These are phyloP conservation scores for Aphelenchoides besseyi DNA, from an alignment of 1,140 invertebrate genomes.

Conservation along the genomic window DNA sequence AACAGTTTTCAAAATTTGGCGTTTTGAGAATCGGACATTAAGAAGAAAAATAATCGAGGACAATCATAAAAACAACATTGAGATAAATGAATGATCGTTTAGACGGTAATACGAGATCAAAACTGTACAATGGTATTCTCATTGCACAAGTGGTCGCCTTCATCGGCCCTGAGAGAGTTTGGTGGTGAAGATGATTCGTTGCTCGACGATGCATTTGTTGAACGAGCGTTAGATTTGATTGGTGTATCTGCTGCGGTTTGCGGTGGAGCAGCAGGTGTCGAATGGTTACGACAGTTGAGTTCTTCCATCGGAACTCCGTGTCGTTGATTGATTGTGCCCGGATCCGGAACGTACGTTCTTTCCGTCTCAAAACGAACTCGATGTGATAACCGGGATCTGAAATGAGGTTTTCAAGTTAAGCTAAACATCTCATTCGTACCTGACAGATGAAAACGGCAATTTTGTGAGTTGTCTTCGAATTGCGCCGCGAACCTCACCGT, in stretches of 20 bases:
- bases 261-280: not conserved
- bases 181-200: not conserved
- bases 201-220: not conserved
- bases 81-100: no score
- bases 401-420: not conserved
- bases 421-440: conserved; percentile 17
- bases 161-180: not conserved
- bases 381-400: conserved; percentile 25
- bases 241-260: conserved; percentile 10
- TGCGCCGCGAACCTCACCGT: conserved; percentile 65
- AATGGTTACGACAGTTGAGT: not conserved
- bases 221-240: not conserved
- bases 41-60: no score
- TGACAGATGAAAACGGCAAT: conserved; percentile 52
- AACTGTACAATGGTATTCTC: not conserved
- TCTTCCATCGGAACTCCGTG: conserved; percentile 15
- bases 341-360: conserved; percentile 54
- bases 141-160: not conserved
- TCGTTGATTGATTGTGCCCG: not conserved
- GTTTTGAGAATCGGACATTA: not conserved
- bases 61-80: no score
- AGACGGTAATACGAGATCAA: not conserved
- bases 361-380: conserved; percentile 54
- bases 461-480: conserved; percentile 52
- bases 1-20: conserved; percentile 1